Percentiles rank a stretch among this genome's conserved stretches.
Evolutionary conservation across 2,113 vertebrate species (phyloP).

Genomic region (Urocynchramus pylzowi): DNA sequence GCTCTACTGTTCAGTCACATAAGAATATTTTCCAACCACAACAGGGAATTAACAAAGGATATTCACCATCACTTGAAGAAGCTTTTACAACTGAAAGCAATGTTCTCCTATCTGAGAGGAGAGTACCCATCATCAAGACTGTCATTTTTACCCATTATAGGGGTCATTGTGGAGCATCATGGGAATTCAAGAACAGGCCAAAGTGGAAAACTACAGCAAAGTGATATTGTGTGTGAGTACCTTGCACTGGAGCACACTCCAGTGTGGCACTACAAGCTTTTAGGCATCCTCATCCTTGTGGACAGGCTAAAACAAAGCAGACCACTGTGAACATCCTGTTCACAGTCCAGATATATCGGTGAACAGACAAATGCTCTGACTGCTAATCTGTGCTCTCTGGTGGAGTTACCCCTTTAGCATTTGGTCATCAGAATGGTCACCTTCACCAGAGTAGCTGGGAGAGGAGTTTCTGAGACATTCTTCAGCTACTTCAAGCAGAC

Average conservation of each 20-base stretch:
- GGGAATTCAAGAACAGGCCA: not conserved
- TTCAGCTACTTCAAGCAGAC: not conserved
- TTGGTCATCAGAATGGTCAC: not conserved
- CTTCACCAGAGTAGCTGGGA: not conserved
- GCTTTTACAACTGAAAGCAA: not conserved
- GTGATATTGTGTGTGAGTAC: not conserved
- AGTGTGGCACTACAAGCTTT: not conserved
- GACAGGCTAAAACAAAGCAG: not conserved
- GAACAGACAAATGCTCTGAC: not conserved
- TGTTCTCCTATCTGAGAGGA: not conserved
- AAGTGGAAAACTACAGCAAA: not conserved
- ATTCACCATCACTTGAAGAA: not conserved
- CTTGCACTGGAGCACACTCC: not conserved
- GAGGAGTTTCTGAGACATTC: not conserved
- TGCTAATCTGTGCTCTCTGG: not conserved
- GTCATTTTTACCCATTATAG: not conserved
- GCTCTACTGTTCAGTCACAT: not conserved
- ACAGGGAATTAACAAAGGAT: not conserved
- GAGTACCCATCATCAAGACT: not conserved
- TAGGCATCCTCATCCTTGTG: not conserved
- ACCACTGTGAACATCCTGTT: not conserved
- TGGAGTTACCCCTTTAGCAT: not conserved
- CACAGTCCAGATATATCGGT: not conserved
- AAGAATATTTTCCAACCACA: not conserved
- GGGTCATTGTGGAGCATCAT: not conserved